phyloP scores from a whole-genome alignment of 1,140 invertebrate genomes.

The Reticulitermes speratus region DNA sequence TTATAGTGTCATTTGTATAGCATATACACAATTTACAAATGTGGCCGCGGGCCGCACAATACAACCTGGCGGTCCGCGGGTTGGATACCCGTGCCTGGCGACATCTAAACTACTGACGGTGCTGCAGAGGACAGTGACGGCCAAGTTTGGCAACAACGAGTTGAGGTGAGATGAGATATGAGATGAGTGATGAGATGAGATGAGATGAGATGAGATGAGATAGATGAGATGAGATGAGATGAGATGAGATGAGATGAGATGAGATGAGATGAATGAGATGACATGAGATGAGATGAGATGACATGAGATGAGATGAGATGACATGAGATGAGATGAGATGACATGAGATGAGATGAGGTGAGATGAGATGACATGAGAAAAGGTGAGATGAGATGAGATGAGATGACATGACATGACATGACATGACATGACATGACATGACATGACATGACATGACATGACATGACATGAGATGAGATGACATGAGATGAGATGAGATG shows the following conservation, averaged over 20 bases:
- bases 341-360: constrained; percentile 28
- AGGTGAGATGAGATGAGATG: constrained; percentile 28
- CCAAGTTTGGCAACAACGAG: background rate
- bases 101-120: too few relatives aligned
- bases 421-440: constrained; percentile 35
- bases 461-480: constrained; percentile 33
- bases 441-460: constrained; percentile 33
- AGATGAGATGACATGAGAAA: constrained; percentile 29
- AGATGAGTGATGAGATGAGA: constrained; percentile 16
- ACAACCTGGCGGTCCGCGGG: too few relatives aligned
- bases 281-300: constrained; percentile 29
- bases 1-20: too few relatives aligned
- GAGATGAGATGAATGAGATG: too few relatives aligned
- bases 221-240: too few relatives aligned
- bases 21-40: too few relatives aligned
- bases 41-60: too few relatives aligned
- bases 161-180: background rate
- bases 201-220: constrained; percentile 18
- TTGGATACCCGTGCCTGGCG: too few relatives aligned
- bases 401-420: constrained; percentile 32
- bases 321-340: constrained; percentile 31
- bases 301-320: constrained; percentile 30
- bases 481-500: too few relatives aligned
- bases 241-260: too few relatives aligned
- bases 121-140: background rate